Percentiles rank a stretch among this genome's conserved stretches.
Evolutionary conservation across 1,140 invertebrate species (phyloP).

Genomic region (Matsumurasca onukii): DNA sequence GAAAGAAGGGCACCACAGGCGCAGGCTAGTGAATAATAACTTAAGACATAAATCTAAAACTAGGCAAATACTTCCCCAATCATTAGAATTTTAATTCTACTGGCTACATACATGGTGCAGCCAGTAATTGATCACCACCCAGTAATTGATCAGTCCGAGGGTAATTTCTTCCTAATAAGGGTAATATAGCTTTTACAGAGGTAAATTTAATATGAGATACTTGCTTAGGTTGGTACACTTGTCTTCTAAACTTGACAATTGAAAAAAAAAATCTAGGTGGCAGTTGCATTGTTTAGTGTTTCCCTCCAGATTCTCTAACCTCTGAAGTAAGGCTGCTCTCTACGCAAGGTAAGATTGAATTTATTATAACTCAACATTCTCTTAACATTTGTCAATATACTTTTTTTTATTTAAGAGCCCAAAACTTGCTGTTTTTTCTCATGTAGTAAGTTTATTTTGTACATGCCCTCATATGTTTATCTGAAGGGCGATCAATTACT

Average conservation of each 20-base stretch:
- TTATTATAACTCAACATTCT: neutral
- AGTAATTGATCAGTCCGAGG: slow-evolving; percentile 1
- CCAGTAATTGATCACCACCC: neutral
- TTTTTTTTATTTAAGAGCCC: neutral
- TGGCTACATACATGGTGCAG: neutral
- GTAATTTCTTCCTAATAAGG: neutral
- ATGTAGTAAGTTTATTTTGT: neutral
- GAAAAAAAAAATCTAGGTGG: neutral
- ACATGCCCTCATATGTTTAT: neutral
- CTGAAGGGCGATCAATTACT: neutral
- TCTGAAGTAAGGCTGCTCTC: neutral
- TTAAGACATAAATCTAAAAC: neutral
- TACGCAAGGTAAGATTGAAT: neutral
- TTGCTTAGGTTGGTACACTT: neutral
- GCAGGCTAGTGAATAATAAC: no score
- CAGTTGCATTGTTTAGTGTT: neutral
- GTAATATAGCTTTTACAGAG: neutral
- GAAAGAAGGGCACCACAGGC: neutral
- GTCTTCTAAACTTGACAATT: neutral
- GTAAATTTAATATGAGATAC: neutral
- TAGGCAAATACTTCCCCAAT: neutral
- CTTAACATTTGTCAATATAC: neutral
- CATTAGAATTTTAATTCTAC: neutral
- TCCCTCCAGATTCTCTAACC: neutral
- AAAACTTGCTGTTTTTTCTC: neutral